Percentiles rank a stretch among this genome's conserved stretches.
Evolutionary conservation across 2,797 vertebrate genomes (phyloP).

Genomic region (Esox lucius): DNA sequence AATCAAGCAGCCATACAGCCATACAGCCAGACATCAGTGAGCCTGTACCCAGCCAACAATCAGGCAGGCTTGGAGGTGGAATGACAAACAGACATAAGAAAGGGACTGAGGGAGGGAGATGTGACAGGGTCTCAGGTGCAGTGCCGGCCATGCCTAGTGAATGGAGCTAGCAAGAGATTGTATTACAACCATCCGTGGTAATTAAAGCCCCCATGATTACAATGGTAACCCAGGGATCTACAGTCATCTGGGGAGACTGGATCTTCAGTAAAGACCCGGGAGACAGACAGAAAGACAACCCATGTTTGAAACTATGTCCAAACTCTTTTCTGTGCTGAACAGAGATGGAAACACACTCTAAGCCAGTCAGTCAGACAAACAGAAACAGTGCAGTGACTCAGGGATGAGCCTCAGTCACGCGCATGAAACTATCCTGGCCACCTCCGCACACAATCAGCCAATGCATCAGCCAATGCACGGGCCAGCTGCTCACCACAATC

Average conservation of each 20-base stretch:
- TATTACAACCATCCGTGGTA: conserved; percentile 54
- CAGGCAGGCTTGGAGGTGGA: conserved; percentile 31
- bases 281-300: conserved; percentile 25
- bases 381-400: conserved; percentile 43
- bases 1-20: conserved; percentile 27
- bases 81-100: conserved; percentile 32
- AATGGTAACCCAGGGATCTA: conserved; percentile 53
- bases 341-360: conserved; percentile 51
- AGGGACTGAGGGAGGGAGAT: conserved; percentile 18
- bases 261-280: conserved; percentile 45
- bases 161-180: conserved; percentile 51
- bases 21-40: conserved; percentile 40
- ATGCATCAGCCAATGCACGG: conserved; percentile 55
- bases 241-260: conserved; percentile 49
- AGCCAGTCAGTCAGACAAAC: conserved; percentile 64
- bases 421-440: conserved; percentile 49
- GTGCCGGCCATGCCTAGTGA: conserved; percentile 49
- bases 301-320: conserved; percentile 21
- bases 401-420: conserved; percentile 42
- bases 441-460: conserved; percentile 33
- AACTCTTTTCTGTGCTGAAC: conserved; percentile 6
- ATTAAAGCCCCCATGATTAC: conserved; percentile 54
- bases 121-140: conserved; percentile 48
- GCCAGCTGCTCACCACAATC: conserved; percentile 34
- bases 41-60: conserved; percentile 47